Conservation (phyloP, 1,140 invertebrate species). For the Delia radicum region DNA sequence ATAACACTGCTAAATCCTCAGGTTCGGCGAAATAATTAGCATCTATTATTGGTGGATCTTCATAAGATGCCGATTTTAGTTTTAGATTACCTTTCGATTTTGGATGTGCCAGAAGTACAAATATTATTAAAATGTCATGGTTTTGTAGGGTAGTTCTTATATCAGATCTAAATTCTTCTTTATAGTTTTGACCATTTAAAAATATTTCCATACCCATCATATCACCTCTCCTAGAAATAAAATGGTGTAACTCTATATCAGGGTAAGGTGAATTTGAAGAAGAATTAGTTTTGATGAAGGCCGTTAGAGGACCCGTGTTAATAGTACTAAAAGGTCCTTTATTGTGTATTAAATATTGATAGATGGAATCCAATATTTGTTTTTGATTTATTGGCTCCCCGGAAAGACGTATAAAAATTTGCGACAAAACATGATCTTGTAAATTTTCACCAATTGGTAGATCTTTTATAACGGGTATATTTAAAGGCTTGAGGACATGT, state of each 20-base stretch:
- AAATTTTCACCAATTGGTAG: constrained; percentile 78
- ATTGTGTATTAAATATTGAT: constrained; percentile 45
- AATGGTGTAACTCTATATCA: neutral
- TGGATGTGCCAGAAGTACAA: constrained; percentile 72
- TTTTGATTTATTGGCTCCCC: constrained; percentile 31
- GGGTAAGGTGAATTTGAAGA: neutral
- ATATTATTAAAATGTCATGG: constrained; percentile 52
- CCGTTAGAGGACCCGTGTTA: neutral
- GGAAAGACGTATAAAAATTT: constrained; percentile 39
- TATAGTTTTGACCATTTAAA: constrained; percentile 11
- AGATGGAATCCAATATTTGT: constrained; percentile 35
- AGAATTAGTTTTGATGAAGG: neutral
- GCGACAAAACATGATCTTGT: constrained; percentile 77
- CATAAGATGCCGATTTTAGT: constrained; percentile 67
- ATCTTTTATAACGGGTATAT: constrained; percentile 59
- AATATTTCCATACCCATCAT: constrained; percentile 25
- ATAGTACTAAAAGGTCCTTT: constrained; percentile 51
- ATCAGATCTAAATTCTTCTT: constrained; percentile 28
- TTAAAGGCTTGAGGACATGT: constrained; percentile 57
- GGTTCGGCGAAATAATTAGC: constrained; percentile 69
- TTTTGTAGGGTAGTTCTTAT: constrained; percentile 26
- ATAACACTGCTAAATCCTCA: constrained; percentile 64
- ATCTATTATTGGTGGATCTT: constrained; percentile 68
- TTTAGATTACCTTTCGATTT: constrained; percentile 68
- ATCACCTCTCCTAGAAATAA: constrained; percentile 29